Base-by-base conservation (phyloP, 1,140 invertebrate species). In the Brachionus koreanus region DNA sequence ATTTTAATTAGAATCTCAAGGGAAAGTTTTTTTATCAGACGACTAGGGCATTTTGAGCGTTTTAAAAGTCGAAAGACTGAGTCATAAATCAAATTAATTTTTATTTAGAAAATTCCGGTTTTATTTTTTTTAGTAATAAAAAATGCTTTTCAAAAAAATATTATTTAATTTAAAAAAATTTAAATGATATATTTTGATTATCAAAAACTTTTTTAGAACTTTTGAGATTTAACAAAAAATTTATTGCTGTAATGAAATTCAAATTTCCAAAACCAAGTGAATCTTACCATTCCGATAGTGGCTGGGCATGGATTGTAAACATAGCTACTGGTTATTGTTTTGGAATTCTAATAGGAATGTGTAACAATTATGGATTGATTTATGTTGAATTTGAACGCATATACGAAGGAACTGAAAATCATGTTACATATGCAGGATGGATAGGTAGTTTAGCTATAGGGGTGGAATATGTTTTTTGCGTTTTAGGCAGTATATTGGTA, bases 261-360 rank as follows among this genome's bases (percentile, higher is more conserved):
- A 83, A 82, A 23, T 83, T 61, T 83, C 84, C 83, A 23, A 76
- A 43, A 46, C 83, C 84, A 13, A 83, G 83, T 13, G 67, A 72
- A 42, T 72, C 37, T 10, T 39, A 39, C 39, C 42, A 74, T 13
- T 19, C 19, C 7, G 76, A 79, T 5, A 23, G 49, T 10, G 76
- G 76, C 29, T 65, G 49, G 76, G 76, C 19, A 13, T 79, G 76
- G 76, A 19, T 79, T 13, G 76, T 79, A 10, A 29, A 25, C 6
- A 37, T 79, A 37, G 37, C 49, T 10, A 23, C 76, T 10, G 76
- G 76, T 13, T 79, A 79, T 25, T 79, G 76, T 23, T 61, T 79
- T 25, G 76, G 76, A 61, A 79, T 79, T 42, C 12, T 79, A 5
- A 79, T 61, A 25, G 76, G 76, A 12, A 65, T 79, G 49, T 39